phyloP scores from a whole-genome alignment of 2,888 invertebrate species.

The Cyclophora albipunctata region DNA sequence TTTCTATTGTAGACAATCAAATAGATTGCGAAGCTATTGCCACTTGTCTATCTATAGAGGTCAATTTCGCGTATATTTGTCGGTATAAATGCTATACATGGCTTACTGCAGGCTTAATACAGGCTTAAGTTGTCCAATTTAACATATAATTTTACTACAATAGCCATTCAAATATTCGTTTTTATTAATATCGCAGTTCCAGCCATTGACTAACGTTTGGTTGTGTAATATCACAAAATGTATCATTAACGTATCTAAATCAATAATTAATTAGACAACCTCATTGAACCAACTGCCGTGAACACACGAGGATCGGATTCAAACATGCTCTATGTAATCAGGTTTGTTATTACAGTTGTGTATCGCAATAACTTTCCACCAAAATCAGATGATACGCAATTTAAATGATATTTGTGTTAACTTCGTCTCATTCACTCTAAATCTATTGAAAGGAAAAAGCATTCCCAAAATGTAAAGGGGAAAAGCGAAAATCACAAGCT shows the following conservation, averaged over 20 bases:
- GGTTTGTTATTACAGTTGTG: slow-evolving; percentile 6
- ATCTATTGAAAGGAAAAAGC: slow-evolving; percentile 21
- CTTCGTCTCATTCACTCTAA: slow-evolving; percentile 7
- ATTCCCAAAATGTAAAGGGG: slow-evolving; percentile 27
- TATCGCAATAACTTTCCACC: slow-evolving; percentile 2
- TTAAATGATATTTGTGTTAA: neutral
- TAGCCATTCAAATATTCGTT: no score
- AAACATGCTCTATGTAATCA: slow-evolving; percentile 8
- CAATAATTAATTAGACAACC: slow-evolving; percentile 4
- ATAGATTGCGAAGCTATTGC: no score
- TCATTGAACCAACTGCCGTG: slow-evolving; percentile 2
- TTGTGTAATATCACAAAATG: no score
- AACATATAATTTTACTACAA: no score
- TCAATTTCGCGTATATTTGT: no score
- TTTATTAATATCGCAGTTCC: no score
- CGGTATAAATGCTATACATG: no score
- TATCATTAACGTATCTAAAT: neutral
- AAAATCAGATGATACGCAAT: slow-evolving; percentile 2
- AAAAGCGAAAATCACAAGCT: slow-evolving; percentile 36
- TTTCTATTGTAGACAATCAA: no score
- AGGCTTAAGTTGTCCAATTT: no score
- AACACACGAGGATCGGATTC: slow-evolving; percentile 4
- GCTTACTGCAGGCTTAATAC: no score
- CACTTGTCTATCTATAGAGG: no score
- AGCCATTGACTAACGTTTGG: no score